Evolutionary conservation across 1,140 invertebrate genomes (phyloP), one percentile per base, ranked within the genome.

Genomic region (Scaptomyza montana): DNA sequence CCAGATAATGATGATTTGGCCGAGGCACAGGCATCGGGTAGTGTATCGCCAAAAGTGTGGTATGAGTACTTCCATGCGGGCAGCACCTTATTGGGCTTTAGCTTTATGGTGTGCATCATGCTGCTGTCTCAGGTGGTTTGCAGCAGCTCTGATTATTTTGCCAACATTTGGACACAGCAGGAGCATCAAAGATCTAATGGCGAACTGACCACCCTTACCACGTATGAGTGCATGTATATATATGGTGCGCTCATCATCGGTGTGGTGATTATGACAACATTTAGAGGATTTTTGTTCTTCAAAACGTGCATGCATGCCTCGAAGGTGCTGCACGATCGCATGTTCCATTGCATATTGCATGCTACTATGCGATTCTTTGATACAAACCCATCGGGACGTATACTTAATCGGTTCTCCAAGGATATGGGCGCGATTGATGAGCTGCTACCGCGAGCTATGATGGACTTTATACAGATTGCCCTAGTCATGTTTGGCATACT

Each of bases 341-440:
- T 98, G 96, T 98, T 98, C 87, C 91, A 93, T 19, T 95, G 95
- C 69, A 93, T 98, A 76, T 80, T 98, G 4, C 93, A 94, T 74
- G 94, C 96, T 0, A 95, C 95, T 0, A 97, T 98, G 95, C 90
- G 94, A 8, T 98, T 98, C 92, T 98, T 98, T 85, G 96, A 98
- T 78, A 94, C 93, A 1, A 98, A 97, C 92, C 95, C 96, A 5
- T 95, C 95, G 67, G 97, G 96, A 77, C 93, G 95, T 55, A 95
- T 97, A 43, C 91, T 97, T n/a, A 97, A 97, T 91, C 92, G 96
- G 74, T 97, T 96, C 92, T 96, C 96, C 0, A 96, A 96, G 90
- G 96, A 97, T 86, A 93, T 96, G 81, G 96, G 97, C 74, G 95
- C 96, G 21, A 94, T 97, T 74, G 97, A 98, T 92, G 97, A 98